A percentile compares a stretch with the other conserved stretches of the same genome.
Evolutionary conservation across 2,888 invertebrate genomes (phyloP).

Genomic region (Antheraea assamensis): DNA sequence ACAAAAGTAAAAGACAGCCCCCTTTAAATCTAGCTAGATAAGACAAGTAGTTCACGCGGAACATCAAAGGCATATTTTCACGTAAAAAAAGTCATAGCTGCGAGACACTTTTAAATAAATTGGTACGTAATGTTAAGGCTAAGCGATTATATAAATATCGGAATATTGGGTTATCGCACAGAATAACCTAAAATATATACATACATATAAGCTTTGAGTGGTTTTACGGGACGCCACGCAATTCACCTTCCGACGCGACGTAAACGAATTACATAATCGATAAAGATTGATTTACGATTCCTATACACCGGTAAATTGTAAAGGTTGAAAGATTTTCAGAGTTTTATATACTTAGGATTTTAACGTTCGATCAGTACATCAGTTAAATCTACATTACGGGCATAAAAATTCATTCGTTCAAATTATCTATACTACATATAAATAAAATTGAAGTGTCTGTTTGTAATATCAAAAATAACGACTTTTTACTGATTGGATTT

Average conservation of each 20-base stretch:
- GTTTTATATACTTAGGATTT: not conserved
- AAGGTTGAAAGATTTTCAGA: not conserved
- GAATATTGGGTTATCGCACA: not conserved
- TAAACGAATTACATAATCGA: slow-evolving; percentile 11
- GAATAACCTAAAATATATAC: not conserved
- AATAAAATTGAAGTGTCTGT: too few species aligned
- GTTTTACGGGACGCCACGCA: slow-evolving; percentile 10
- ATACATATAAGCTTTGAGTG: not conserved
- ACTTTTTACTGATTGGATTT: too few species aligned
- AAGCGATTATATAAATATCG: not conserved
- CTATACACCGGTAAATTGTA: not conserved
- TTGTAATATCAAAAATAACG: too few species aligned
- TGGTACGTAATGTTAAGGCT: not conserved
- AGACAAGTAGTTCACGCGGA: not conserved
- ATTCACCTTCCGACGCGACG: slow-evolving; percentile 3
- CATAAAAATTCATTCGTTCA: not conserved
- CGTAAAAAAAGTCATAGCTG: not conserved
- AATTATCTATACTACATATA: too few species aligned
- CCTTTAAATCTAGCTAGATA: too few species aligned
- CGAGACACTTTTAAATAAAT: not conserved
- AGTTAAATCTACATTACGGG: not conserved
- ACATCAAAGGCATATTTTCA: not conserved
- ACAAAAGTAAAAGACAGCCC: too few species aligned
- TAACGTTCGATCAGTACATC: not conserved
- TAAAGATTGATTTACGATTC: slow-evolving; percentile 13